Evolutionary conservation across 2,797 vertebrate genomes (phyloP), one percentile per base, ranked within the genome.

Genomic region (Protosalanx chinensis): DNA sequence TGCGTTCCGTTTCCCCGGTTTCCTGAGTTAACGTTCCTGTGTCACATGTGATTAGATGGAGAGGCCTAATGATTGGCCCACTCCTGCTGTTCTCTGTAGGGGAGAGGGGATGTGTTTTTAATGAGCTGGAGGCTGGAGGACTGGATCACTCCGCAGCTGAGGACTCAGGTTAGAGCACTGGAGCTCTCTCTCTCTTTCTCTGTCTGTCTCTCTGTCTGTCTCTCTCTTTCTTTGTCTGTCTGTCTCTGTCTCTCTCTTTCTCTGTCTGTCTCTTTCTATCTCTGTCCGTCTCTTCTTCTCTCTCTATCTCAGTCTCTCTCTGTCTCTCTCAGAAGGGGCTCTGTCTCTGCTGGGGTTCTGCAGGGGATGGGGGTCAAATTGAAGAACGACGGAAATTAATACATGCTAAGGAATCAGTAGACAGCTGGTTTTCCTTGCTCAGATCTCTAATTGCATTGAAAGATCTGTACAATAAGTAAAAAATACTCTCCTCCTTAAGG

Each of bases 31-130:
- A 76, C 35, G 51, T 68, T 69, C 61, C 64, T 2, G 67, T 64
- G 71, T 81, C 65, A 70, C 35, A 64, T 67, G 70, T 70, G 75
- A 81, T 85, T 84, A 75, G 67, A 20, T 30, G 37, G 30, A 1
- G 15, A 59, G 64, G 13, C 68, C 0, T 63, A 71, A 70, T 56
- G 70, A 63, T 64, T 27, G 64, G 51, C 64, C 64, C 33, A 58
- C 62, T 67, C 20, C 41, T 46, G 58, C 73, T 56, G 62, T 68
- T 63, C 18, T 62, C 51, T n/a, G 18, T 56, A 2, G 18, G 18
- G 51, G 51, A 56, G 16, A 56, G 71, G 72, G 61, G 69, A 79
- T 76, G 70, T 71, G 72, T 75, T 82, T 81, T 79, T 82, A 75
- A 84, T 74, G 72, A 76, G 56, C 57, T 80, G 73, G 65, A 73